Conservation (phyloP, 2,888 invertebrate species). For the Sarcophaga subvicina region DNA sequence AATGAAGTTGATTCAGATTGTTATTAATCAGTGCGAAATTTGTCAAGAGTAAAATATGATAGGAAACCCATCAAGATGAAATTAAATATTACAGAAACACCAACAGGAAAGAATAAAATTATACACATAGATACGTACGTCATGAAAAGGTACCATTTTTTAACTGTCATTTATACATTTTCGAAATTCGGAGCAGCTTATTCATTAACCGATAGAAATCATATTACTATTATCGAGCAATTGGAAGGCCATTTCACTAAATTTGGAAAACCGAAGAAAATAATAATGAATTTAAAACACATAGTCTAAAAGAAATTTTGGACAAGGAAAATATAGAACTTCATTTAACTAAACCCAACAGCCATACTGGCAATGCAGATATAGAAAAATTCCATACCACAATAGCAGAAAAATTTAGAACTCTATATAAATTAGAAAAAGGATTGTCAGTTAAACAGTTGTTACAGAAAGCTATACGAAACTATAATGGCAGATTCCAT, state of each 20-base stretch:
- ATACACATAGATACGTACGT: slow-evolving; percentile 60
- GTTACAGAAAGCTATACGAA: no score
- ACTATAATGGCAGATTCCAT: no score
- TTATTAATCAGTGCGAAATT: slow-evolving; percentile 56
- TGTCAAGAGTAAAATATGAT: slow-evolving; percentile 67
- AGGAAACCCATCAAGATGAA: slow-evolving; percentile 60
- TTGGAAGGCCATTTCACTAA: slow-evolving; percentile 55
- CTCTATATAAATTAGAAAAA: no score
- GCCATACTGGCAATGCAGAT: slow-evolving; percentile 68
- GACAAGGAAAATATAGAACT: slow-evolving; percentile 62
- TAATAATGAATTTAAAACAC: slow-evolving; percentile 68
- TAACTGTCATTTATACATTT: slow-evolving; percentile 66
- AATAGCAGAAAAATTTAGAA: slow-evolving; percentile 52
- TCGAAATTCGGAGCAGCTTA: slow-evolving; percentile 63
- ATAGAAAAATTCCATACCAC: slow-evolving; percentile 64
- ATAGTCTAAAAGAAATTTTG: slow-evolving; percentile 60
- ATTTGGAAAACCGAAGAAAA: slow-evolving; percentile 61
- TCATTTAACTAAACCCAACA: slow-evolving; percentile 68
- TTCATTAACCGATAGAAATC: slow-evolving; percentile 54
- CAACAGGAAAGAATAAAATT: slow-evolving; percentile 57
- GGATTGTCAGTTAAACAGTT: no score
- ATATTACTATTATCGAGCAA: slow-evolving; percentile 46
- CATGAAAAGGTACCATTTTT: slow-evolving; percentile 36
- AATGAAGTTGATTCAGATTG: slow-evolving; percentile 63
- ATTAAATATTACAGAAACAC: slow-evolving; percentile 64